phyloP scores from a whole-genome alignment of 2,113 vertebrate genomes.

The Elaphurus davidianus region DNA sequence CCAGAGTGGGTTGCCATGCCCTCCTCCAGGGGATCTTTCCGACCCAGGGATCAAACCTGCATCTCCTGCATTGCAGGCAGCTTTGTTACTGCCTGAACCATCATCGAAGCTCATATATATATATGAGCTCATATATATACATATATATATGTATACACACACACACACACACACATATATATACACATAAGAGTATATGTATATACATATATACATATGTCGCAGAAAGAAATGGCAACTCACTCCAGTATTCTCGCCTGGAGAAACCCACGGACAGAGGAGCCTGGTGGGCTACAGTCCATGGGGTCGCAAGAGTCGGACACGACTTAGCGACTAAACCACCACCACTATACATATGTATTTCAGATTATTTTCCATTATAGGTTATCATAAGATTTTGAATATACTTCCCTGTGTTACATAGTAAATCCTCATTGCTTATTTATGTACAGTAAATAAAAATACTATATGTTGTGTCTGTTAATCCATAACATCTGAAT shows the following conservation, averaged over 20 bases:
- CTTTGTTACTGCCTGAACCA: not conserved
- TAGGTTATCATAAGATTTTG: not conserved
- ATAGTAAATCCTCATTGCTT: not conserved
- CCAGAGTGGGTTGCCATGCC: not conserved
- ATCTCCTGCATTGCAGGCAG: not conserved
- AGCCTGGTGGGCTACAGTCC: not conserved
- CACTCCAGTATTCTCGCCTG: not conserved
- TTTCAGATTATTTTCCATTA: not conserved
- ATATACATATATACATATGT: not conserved
- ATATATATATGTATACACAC: too few species aligned
- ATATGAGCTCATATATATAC: too few species aligned
- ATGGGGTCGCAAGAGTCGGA: not conserved
- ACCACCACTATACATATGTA: not conserved
- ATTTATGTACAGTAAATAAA: not conserved
- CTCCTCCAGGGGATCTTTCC: not conserved
- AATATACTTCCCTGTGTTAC: not conserved
- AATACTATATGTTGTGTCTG: not conserved
- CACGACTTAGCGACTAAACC: not conserved
- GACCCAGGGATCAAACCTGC: not conserved
- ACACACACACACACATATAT: too few species aligned
- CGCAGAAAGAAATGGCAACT: not conserved
- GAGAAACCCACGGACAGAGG: not conserved
- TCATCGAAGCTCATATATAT: not conserved
- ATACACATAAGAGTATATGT: not conserved
- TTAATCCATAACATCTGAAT: not conserved